Percentiles rank a stretch among this genome's conserved stretches.
phyloP scores from a whole-genome alignment of 2,113 vertebrate species.

The Passer montanus region DNA sequence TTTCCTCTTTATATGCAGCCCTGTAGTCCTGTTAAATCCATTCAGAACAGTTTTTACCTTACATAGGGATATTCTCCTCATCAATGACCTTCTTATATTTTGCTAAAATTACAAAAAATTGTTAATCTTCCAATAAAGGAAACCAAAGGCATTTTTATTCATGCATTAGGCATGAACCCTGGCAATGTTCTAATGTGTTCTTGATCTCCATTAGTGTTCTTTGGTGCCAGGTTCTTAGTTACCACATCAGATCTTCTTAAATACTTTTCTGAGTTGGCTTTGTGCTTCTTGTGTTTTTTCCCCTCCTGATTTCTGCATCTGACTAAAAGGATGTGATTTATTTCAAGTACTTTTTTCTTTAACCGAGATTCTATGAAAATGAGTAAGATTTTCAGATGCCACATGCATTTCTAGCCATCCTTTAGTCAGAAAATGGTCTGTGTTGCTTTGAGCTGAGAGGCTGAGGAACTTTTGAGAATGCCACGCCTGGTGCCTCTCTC shows the following conservation, averaged over 20 bases:
- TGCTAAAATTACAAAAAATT: neutral
- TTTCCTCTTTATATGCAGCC: neutral
- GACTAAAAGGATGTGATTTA: neutral
- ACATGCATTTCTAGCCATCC: neutral
- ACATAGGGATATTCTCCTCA: neutral
- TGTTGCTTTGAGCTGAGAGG: neutral
- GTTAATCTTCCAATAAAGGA: neutral
- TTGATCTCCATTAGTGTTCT: neutral
- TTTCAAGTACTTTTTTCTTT: neutral
- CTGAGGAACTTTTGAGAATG: neutral
- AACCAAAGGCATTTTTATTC: neutral
- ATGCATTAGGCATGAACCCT: neutral
- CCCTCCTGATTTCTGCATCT: neutral
- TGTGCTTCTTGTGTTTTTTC: neutral
- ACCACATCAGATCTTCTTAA: neutral
- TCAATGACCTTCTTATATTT: neutral
- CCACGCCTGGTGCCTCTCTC: neutral
- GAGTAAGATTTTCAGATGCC: neutral
- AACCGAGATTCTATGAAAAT: neutral
- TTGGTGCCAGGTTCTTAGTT: neutral
- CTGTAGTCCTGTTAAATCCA: neutral
- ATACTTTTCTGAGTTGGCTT: neutral
- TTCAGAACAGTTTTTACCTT: neutral
- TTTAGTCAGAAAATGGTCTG: neutral
- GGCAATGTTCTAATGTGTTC: neutral